These are phyloP conservation scores for Ennomos erosarius DNA, from an alignment of 2,888 invertebrate genomes.

Conservation along the genomic window DNA sequence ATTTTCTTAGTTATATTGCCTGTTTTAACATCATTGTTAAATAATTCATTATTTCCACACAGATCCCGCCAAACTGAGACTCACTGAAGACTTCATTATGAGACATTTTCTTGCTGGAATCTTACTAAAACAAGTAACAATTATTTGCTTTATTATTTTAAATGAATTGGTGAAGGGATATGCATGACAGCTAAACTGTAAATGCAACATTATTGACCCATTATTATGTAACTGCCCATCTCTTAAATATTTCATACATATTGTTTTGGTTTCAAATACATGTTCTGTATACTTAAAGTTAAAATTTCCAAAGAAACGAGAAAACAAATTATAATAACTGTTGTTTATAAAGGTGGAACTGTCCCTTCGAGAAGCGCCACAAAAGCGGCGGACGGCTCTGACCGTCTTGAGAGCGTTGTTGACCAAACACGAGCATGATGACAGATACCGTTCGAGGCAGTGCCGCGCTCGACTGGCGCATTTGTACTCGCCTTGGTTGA, in stretches of 20 bases:
- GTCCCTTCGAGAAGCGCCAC: slow-evolving; percentile 93
- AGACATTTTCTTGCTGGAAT: slow-evolving; percentile 96
- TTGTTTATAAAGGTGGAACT: slow-evolving; percentile 87
- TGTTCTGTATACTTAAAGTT: no score
- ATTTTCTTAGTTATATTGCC: slow-evolving; percentile 2
- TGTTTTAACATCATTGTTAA: slow-evolving; percentile 31
- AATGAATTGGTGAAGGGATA: slow-evolving; percentile 23
- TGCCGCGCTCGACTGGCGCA: slow-evolving; percentile 94
- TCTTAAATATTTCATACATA: no score
- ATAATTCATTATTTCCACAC: slow-evolving; percentile 46
- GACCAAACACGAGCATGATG: slow-evolving; percentile 97
- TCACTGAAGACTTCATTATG: slow-evolving; percentile 93
- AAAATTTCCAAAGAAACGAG: no score
- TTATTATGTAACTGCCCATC: no score
- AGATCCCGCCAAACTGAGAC: slow-evolving; percentile 85
- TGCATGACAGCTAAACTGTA: no score
- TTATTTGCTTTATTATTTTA: slow-evolving; percentile 30
- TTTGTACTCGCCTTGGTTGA: slow-evolving; percentile 96
- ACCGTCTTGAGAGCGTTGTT: slow-evolving; percentile 92
- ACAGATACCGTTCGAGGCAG: slow-evolving; percentile 93
- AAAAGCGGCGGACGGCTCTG: slow-evolving; percentile 93
- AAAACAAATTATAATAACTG: no score
- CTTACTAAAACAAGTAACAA: slow-evolving; percentile 89
- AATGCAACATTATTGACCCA: no score
- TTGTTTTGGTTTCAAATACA: no score